A percentile compares a stretch with the other conserved stretches of the same genome.
These are phyloP conservation scores for Microcebus jonahi DNA, from an alignment of 2,113 vertebrate genomes.

Conservation along the genomic window DNA sequence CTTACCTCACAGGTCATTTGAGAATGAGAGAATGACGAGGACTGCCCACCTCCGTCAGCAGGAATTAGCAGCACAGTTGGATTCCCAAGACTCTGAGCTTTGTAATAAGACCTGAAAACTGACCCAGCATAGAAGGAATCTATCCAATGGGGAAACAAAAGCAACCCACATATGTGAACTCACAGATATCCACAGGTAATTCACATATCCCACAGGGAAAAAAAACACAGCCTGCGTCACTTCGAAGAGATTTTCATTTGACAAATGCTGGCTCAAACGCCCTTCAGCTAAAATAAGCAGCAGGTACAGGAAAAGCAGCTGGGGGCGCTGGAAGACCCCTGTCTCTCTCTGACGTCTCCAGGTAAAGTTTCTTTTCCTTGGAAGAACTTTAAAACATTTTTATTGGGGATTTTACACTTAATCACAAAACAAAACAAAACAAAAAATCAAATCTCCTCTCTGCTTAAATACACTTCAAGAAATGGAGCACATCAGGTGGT, in stretches of 20 bases:
- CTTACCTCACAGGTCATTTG: background rate
- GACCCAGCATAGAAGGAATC: background rate
- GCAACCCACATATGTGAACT: accelerated
- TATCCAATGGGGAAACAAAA: background rate
- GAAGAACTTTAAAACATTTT: background rate
- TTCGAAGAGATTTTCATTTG: background rate
- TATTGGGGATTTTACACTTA: background rate
- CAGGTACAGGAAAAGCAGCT: background rate
- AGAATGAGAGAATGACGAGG: background rate
- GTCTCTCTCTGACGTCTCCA: background rate
- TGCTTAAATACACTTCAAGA: background rate
- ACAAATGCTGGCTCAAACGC: background rate
- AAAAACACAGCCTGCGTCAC: background rate
- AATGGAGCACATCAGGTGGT: too few species aligned
- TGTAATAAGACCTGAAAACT: slow-evolving; percentile 18
- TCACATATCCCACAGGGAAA: background rate
- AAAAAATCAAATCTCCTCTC: background rate
- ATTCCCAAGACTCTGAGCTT: background rate
- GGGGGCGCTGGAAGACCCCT: background rate
- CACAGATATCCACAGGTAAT: background rate
- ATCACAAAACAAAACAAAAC: background rate
- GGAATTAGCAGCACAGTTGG: background rate
- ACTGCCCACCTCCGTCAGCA: background rate
- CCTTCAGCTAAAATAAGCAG: background rate
- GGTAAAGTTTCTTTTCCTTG: background rate